Conservation (phyloP, 2,888 invertebrate species). For the Eupithecia vulgata region DNA sequence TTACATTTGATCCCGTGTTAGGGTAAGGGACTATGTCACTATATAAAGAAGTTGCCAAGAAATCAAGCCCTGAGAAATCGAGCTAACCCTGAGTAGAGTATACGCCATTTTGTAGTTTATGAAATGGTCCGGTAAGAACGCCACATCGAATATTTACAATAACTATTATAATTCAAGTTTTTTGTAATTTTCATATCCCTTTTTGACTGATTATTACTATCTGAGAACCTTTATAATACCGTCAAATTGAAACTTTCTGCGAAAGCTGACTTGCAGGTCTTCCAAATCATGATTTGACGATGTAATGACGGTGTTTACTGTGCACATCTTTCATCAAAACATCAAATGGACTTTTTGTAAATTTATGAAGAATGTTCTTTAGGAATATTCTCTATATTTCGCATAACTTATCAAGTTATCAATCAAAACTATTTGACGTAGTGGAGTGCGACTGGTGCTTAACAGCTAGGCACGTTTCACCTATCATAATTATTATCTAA, state of each 20-base stretch:
- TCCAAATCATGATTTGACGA: slow-evolving; percentile 19
- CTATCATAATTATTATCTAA: too few species aligned
- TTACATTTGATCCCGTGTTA: slow-evolving; percentile 67
- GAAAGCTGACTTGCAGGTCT: slow-evolving; percentile 7
- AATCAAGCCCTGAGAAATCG: neutral
- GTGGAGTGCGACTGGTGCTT: neutral
- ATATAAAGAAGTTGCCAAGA: slow-evolving; percentile 45
- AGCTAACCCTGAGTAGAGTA: neutral
- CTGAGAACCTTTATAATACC: slow-evolving; percentile 17
- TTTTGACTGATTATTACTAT: slow-evolving; percentile 32
- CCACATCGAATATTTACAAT: slow-evolving; percentile 20
- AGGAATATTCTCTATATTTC: neutral
- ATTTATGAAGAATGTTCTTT: neutral
- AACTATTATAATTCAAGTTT: slow-evolving; percentile 9
- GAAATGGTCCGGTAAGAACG: slow-evolving; percentile 16
- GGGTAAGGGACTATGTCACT: slow-evolving; percentile 60
- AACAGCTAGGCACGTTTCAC: neutral
- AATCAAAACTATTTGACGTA: neutral
- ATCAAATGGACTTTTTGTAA: slow-evolving; percentile 3
- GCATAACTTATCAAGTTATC: too few species aligned
- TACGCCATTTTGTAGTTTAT: slow-evolving; percentile 24
- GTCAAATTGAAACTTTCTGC: slow-evolving; percentile 14
- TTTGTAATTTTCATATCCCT: slow-evolving; percentile 18
- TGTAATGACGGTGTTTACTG: slow-evolving; percentile 33
- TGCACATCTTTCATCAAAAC: slow-evolving; percentile 26